phyloP scores from a whole-genome alignment of 2,888 invertebrate genomes.

The Agrotis puta region DNA sequence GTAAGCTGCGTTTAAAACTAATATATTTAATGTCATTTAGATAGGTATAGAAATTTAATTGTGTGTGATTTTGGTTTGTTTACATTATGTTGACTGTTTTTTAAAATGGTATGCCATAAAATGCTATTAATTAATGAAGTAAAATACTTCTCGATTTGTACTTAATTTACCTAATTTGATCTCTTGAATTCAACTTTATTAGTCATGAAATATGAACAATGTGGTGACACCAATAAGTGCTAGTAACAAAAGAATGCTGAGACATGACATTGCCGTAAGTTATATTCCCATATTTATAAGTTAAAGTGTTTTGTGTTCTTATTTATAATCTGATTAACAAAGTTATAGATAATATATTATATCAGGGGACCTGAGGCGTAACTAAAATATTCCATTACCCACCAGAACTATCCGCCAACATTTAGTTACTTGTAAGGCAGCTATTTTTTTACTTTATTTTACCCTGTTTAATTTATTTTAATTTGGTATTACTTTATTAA shows the following conservation, averaged over 20 bases:
- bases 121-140: constrained; percentile 47
- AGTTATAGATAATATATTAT: constrained; percentile 10
- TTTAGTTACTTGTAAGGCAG: constrained; percentile 44
- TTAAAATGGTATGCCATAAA: constrained; percentile 57
- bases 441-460: constrained; percentile 35
- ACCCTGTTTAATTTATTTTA: constrained; percentile 20
- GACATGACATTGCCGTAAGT: constrained; percentile 51
- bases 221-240: too few species aligned
- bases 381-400: constrained; percentile 79
- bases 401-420: constrained; percentile 61
- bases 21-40: constrained; percentile 54
- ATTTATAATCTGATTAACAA: constrained; percentile 44
- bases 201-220: constrained; percentile 40
- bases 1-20: constrained; percentile 53
- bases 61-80: constrained; percentile 51
- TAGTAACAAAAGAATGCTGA: neutral
- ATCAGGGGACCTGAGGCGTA: constrained; percentile 77
- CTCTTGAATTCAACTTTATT: constrained; percentile 49
- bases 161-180: constrained; percentile 57
- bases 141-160: constrained; percentile 43
- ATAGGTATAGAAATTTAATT: constrained; percentile 54
- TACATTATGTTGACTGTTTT: constrained; percentile 33
- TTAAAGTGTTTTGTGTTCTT: constrained; percentile 48
- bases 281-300: constrained; percentile 46
- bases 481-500: constrained; percentile 1